Percentiles rank a stretch among this genome's conserved stretches.
phyloP scores from a whole-genome alignment of 2,888 invertebrate species.

The Rhogogaster chlorosoma region DNA sequence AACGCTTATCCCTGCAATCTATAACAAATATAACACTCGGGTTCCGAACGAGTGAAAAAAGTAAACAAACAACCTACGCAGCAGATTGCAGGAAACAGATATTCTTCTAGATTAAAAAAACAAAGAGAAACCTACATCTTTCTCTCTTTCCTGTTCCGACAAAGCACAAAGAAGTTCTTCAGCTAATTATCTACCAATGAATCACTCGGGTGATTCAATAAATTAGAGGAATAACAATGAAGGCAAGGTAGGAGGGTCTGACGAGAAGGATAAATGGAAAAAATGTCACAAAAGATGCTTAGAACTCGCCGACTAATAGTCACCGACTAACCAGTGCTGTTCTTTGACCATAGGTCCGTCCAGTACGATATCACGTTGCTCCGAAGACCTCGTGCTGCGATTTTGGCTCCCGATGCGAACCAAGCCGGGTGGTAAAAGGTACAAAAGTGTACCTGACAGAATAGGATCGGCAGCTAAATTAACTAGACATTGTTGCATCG shows the following conservation, averaged over 20 bases:
- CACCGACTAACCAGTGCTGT: slow-evolving; percentile 81
- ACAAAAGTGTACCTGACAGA: slow-evolving; percentile 81
- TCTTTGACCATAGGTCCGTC: slow-evolving; percentile 82
- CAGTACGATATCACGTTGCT: slow-evolving; percentile 81
- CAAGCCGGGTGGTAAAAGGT: slow-evolving; percentile 78
- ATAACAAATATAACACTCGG: background rate
- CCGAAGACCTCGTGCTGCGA: slow-evolving; percentile 62
- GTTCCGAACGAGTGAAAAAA: background rate
- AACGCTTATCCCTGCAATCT: background rate
- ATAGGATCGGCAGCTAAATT: slow-evolving; percentile 84
- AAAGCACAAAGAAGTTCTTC: background rate
- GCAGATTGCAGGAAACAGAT: background rate
- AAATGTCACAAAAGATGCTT: slow-evolving; percentile 10
- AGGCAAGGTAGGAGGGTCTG: slow-evolving; percentile 29
- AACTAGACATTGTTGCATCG: slow-evolving; percentile 81
- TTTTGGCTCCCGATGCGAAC: slow-evolving; percentile 77
- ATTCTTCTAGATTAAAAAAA: background rate
- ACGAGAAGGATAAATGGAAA: slow-evolving; percentile 29
- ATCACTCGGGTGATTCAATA: background rate
- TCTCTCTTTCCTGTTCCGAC: background rate
- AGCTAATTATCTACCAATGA: background rate
- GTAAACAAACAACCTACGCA: background rate
- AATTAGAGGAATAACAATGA: slow-evolving; percentile 6
- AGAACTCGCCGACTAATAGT: slow-evolving; percentile 38
- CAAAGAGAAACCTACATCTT: background rate